phyloP scores from a whole-genome alignment of 2,113 vertebrate species.

The Pituophis catenifer region DNA sequence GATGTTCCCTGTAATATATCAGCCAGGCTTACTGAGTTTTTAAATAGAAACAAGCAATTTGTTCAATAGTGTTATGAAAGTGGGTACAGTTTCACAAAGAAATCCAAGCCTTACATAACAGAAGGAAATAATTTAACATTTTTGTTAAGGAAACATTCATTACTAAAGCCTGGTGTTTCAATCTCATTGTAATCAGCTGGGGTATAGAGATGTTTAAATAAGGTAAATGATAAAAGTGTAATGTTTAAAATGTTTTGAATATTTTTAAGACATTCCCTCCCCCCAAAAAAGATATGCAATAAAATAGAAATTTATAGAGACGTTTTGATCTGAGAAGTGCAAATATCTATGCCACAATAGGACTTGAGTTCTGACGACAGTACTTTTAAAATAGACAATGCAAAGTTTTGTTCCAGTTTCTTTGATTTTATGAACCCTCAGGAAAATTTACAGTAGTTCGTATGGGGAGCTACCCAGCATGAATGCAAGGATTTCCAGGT shows the following conservation, averaged over 20 bases:
- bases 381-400: constrained; percentile 4
- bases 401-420: constrained; percentile 25
- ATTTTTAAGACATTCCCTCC: neutral
- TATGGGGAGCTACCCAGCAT: constrained; percentile 28
- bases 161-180: constrained; percentile 11
- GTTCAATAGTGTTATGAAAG: constrained; percentile 25
- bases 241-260: constrained; percentile 27
- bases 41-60: constrained; percentile 45
- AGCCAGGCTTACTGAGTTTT: neutral
- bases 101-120: constrained; percentile 23
- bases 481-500: constrained; percentile 23
- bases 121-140: constrained; percentile 42
- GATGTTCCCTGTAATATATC: constrained; percentile 24
- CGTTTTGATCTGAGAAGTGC: constrained; percentile 33
- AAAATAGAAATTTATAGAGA: constrained; percentile 28
- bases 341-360: constrained; percentile 28
- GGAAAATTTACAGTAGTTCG: constrained; percentile 42
- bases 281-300: neutral
- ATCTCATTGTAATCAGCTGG: constrained; percentile 1
- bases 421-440: constrained; percentile 42
- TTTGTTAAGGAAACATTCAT: constrained; percentile 41
- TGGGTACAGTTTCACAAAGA: constrained; percentile 29
- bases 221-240: constrained; percentile 7
- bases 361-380: constrained; percentile 9
- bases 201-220: neutral